Base-by-base conservation (phyloP, 2,888 invertebrate genomes). In the Lepidocyrtoides sp. region DNA sequence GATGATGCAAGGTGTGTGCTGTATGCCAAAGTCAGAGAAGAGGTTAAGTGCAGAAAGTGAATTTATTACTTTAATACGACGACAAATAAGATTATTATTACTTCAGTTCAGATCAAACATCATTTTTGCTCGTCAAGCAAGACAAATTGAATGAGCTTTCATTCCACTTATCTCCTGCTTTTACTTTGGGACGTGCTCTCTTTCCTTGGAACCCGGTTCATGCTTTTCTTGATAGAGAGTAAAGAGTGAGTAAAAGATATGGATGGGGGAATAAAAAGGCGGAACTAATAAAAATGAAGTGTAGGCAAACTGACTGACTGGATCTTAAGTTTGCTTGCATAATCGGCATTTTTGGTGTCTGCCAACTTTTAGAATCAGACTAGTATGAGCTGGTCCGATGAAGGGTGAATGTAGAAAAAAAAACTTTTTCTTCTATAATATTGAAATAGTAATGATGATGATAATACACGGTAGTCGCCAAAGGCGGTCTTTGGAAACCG, bases 221-320 rank as follows among this genome's bases (percentile, higher is more conserved):
- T 54, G 3, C 12, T 54, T 17, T n/a, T 1, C 20, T 57, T 57
- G 57, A 57, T 57, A 23, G 23, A 57, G 17, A 3, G 20, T 17
- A 0, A 54, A 20, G 23, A 2, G 23, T 23, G 5, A 23, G 17
- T 36, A 57, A 57, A 57, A 23, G 57, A 20, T 17, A 57, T 8
- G 20, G 20, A 57, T 2, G 51, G 17, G 0, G 48, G 48, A 48
- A 12, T 2, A 48, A 8, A 10, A 17, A 23, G 23, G 57, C 20
- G 57, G 23, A 57, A 57, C 57, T 57, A 57, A 57, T 57, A 57
- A 57, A 57, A 57, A n/a, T 20, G 23, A 57, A 57, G 57, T 57
- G 36, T 7, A 7, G 36, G 7, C 36, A n/a, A n/a, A n/a, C n/a
- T 36, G 36, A 57, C 57, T 1, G 20, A 57, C 57, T 57, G 17